A percentile compares a stretch with the other conserved stretches of the same genome.
phyloP scores from a whole-genome alignment of 2,113 vertebrate species.

The Emydocephalus ijimae region DNA sequence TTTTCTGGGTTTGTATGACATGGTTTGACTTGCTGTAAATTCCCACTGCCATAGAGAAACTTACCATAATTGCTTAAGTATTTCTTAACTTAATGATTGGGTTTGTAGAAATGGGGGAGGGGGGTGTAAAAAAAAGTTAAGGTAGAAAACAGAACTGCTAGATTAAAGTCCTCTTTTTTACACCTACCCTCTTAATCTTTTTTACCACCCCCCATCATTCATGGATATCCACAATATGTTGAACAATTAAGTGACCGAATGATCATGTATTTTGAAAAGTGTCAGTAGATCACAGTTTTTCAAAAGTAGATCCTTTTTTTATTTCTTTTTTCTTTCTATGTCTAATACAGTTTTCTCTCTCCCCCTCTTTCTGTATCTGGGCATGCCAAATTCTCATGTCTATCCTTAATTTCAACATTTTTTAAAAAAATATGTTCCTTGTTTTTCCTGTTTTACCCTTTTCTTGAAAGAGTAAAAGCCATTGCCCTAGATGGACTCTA shows the following conservation, averaged over 20 bases:
- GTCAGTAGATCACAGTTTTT: neutral
- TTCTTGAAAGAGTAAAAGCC: neutral
- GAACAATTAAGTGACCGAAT: neutral
- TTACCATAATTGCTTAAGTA: neutral
- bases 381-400: neutral
- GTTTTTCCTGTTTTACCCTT: neutral
- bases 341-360: neutral
- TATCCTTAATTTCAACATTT: neutral
- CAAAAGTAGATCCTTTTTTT: neutral
- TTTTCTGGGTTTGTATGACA: neutral
- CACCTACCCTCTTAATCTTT: neutral
- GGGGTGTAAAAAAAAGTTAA: neutral
- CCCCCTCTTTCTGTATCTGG: neutral
- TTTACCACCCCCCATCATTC: neutral
- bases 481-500: neutral
- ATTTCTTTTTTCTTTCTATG: neutral
- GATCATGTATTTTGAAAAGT: neutral
- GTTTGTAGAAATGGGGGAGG: neutral
- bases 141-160: neutral
- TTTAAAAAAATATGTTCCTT: neutral
- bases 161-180: neutral
- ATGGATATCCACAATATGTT: neutral
- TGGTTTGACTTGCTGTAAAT: neutral
- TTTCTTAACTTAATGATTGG: neutral
- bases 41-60: neutral